Evolutionary conservation across 2,797 vertebrate species (phyloP).

Genomic region (Vireo griseus): DNA sequence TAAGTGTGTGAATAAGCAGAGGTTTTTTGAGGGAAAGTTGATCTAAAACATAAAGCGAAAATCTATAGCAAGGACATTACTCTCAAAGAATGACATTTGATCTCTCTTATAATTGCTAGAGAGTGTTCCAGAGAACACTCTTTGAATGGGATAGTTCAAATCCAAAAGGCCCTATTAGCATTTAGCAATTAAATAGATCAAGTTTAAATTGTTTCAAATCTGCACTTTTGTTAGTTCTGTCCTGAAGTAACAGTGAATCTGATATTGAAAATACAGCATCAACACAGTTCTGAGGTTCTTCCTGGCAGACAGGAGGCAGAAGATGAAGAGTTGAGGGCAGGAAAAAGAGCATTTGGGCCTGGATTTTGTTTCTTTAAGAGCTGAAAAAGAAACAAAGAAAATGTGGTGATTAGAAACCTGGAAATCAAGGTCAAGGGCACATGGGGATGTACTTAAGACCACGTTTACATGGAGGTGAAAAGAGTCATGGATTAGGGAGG

Average conservation of each 20-base stretch:
- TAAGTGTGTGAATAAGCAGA: background rate
- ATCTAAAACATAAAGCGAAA: background rate
- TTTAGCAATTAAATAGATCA: background rate
- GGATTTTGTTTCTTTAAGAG: background rate
- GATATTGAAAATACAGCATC: background rate
- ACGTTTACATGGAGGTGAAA: background rate
- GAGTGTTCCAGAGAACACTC: background rate
- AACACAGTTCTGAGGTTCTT: background rate
- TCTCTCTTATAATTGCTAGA: background rate
- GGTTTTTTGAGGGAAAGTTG: background rate
- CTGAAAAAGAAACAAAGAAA: background rate
- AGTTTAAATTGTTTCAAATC: background rate
- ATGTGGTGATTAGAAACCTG: background rate
- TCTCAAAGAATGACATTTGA: background rate
- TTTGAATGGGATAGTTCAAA: background rate
- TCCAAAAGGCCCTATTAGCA: background rate
- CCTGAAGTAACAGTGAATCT: background rate
- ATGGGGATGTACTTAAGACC: background rate
- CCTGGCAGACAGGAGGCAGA: background rate
- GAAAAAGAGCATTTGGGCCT: background rate
- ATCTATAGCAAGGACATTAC: background rate
- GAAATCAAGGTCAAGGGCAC: background rate
- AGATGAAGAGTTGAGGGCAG: background rate
- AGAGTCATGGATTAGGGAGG: background rate
- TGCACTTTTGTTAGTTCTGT: background rate